Percentiles rank a stretch among this genome's conserved stretches.
These are phyloP conservation scores for Oenanthe oenanthe DNA, from an alignment of 2,113 vertebrate genomes.

Conservation along the genomic window DNA sequence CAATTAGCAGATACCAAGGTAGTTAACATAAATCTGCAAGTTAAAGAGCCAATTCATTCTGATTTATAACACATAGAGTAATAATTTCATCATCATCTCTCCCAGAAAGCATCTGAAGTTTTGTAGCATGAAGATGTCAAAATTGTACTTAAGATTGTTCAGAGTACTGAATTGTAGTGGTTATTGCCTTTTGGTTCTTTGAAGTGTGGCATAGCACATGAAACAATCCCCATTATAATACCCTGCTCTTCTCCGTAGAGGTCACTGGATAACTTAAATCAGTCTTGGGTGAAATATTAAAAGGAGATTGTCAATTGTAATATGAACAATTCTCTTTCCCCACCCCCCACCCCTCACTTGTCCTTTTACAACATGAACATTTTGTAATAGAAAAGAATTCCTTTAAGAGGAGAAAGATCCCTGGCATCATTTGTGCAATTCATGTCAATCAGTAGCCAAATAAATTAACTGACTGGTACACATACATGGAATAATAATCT, in stretches of 20 bases:
- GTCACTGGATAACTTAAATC: slow-evolving; percentile 66
- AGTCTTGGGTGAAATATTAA: slow-evolving; percentile 67
- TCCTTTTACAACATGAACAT: slow-evolving; percentile 62
- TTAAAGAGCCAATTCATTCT: slow-evolving; percentile 74
- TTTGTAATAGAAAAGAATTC: slow-evolving; percentile 50
- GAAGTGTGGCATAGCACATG: slow-evolving; percentile 22
- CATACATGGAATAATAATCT: slow-evolving; percentile 74
- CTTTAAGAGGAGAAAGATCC: slow-evolving; percentile 44
- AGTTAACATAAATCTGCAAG: slow-evolving; percentile 80
- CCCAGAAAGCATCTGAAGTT: slow-evolving; percentile 60
- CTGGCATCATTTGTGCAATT: slow-evolving; percentile 52
- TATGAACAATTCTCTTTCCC: not conserved
- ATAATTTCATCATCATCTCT: slow-evolving; percentile 66
- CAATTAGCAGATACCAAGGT: slow-evolving; percentile 75
- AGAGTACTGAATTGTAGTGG: slow-evolving; percentile 3
- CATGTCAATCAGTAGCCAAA: slow-evolving; percentile 64
- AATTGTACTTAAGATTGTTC: slow-evolving; percentile 59
- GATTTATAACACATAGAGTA: slow-evolving; percentile 71
- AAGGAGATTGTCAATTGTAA: slow-evolving; percentile 64
- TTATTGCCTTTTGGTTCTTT: slow-evolving; percentile 49
- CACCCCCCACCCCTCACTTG: not conserved
- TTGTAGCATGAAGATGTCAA: slow-evolving; percentile 60
- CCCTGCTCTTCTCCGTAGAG: slow-evolving; percentile 34
- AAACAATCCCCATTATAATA: slow-evolving; percentile 35
- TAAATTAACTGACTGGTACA: slow-evolving; percentile 59